phyloP scores from a whole-genome alignment of 2,113 vertebrate species.

The Serilophus lunatus region DNA sequence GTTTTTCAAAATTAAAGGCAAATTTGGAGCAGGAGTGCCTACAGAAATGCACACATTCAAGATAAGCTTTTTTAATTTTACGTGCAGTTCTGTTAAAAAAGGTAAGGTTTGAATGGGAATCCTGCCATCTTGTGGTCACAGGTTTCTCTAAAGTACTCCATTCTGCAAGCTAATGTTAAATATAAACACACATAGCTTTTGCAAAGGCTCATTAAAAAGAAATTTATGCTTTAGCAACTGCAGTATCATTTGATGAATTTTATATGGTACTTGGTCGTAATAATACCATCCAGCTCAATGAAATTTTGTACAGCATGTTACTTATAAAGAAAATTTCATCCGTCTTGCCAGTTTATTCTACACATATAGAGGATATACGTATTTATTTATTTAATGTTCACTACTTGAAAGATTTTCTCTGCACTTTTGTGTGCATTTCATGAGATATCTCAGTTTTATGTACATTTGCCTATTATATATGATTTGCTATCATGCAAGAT shows the following conservation, averaged over 20 bases:
- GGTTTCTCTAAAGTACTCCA: background rate
- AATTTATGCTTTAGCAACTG: background rate
- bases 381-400: background rate
- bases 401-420: background rate
- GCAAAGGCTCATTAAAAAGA: background rate
- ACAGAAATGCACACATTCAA: slow-evolving; percentile 13
- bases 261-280: background rate
- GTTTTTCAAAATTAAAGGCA: background rate
- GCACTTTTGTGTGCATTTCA: background rate
- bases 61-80: background rate
- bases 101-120: slow-evolving; percentile 63
- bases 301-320: background rate
- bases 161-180: background rate
- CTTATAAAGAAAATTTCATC: background rate
- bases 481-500: background rate
- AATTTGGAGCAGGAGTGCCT: background rate
- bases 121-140: slow-evolving; percentile 71
- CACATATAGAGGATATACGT: background rate
- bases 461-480: background rate
- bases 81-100: accelerated
- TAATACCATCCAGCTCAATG: background rate
- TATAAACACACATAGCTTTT: background rate
- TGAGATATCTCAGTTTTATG: background rate
- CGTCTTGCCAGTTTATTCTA: background rate
- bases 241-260: background rate